Percentiles rank a stretch among this genome's conserved stretches.
Conservation (phyloP, 2,797 vertebrate genomes). For the Oreochromis mossambicus region DNA sequence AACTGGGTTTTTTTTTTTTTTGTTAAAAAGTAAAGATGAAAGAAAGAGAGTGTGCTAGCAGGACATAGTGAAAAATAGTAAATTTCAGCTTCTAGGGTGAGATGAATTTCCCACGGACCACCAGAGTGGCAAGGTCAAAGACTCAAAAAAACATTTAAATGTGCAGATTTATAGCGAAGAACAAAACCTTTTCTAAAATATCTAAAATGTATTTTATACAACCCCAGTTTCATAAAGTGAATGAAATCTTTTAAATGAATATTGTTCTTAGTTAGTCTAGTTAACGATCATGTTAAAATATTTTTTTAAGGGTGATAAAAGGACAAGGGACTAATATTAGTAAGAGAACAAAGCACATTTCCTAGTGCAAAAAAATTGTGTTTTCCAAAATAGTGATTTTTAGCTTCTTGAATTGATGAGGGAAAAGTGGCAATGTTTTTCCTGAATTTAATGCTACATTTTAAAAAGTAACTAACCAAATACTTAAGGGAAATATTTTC, state of each 20-base stretch:
- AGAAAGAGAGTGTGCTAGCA: background rate
- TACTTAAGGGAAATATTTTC: background rate
- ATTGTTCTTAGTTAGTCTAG: background rate
- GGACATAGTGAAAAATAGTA: background rate
- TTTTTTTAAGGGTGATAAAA: background rate
- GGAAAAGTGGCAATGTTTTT: background rate
- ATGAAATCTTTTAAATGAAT: background rate
- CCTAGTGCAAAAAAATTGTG: accelerated
- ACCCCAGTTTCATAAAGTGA: background rate
- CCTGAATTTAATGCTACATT: background rate
- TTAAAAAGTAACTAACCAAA: background rate
- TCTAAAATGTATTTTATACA: background rate
- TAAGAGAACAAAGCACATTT: background rate
- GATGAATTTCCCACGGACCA: background rate
- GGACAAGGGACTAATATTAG: background rate
- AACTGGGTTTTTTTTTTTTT: background rate
- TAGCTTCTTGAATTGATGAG: background rate
- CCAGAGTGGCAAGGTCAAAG: background rate
- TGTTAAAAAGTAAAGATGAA: background rate
- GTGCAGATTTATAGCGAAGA: background rate
- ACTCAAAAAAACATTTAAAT: background rate
- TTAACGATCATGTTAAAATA: background rate
- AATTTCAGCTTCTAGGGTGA: background rate
- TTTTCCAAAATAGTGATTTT: background rate
- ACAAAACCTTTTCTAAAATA: background rate